Evolutionary conservation across 2,888 invertebrate genomes (phyloP).

Genomic region (Dasypolia templi): DNA sequence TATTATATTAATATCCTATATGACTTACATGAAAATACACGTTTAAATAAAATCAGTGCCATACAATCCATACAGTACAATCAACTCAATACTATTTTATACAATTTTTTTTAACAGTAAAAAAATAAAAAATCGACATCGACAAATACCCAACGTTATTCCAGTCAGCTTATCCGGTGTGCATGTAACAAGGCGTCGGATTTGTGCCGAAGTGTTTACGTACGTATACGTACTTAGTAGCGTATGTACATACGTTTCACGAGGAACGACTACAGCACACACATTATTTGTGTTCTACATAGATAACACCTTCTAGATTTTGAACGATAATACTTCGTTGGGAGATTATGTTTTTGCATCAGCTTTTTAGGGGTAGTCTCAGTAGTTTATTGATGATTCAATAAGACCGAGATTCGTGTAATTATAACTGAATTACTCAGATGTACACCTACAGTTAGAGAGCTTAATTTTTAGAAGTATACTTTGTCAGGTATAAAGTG

Average conservation of each 20-base stretch:
- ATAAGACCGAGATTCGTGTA: background rate
- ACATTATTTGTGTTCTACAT: conserved; percentile 18
- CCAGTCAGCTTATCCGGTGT: conserved; percentile 50
- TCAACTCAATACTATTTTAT: background rate
- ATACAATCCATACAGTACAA: too few species aligned
- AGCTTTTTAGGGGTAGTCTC: background rate
- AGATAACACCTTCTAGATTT: background rate
- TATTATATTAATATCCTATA: background rate
- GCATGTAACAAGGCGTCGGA: conserved; percentile 65
- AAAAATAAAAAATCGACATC: conserved; percentile 31
- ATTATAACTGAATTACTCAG: background rate
- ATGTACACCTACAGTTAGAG: too few species aligned
- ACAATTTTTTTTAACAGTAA: background rate
- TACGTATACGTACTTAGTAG: too few species aligned
- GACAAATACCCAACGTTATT: conserved; percentile 38
- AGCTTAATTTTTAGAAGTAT: background rate
- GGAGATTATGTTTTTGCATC: too few species aligned
- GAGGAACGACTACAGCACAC: conserved; percentile 5
- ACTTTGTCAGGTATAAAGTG: background rate
- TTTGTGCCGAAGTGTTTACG: conserved; percentile 58
- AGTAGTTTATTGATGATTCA: too few species aligned
- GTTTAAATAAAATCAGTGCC: too few species aligned
- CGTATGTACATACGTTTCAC: conserved; percentile 54
- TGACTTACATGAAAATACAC: background rate
- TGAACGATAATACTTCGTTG: background rate